Evolutionary conservation across 2,113 vertebrate species (phyloP).

Genomic region (Holacanthus passer): DNA sequence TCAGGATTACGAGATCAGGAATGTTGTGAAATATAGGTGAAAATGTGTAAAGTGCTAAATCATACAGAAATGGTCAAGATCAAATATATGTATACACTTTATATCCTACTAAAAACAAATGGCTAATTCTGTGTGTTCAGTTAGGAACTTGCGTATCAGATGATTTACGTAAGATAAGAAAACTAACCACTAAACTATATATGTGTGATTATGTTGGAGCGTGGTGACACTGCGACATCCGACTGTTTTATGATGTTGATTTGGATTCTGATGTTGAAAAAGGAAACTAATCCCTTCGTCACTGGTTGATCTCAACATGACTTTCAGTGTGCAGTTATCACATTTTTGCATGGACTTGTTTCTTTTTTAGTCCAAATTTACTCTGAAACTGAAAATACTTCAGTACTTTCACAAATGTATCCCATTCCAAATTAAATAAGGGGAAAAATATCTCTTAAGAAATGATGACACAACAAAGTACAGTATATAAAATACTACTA

Average conservation of each 20-base stretch:
- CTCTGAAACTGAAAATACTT: neutral
- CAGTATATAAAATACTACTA: neutral
- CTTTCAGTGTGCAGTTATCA: neutral
- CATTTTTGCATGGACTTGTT: neutral
- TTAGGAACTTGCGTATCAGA: neutral
- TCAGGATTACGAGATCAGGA: constrained; percentile 70
- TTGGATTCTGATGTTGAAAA: neutral
- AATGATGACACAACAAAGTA: neutral
- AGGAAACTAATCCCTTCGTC: neutral
- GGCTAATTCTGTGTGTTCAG: neutral
- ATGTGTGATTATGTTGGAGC: neutral
- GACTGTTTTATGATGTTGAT: neutral
- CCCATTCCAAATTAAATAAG: neutral
- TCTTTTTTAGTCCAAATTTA: neutral
- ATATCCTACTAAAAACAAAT: neutral
- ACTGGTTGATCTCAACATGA: neutral
- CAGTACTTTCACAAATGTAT: neutral
- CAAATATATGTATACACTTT: neutral
- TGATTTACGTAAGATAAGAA: neutral
- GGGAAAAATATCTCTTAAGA: neutral
- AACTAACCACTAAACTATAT: neutral
- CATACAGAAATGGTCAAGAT: constrained; percentile 8
- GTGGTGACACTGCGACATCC: neutral
- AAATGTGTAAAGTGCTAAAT: constrained; percentile 32
- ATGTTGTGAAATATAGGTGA: constrained; percentile 50